A percentile compares a stretch with the other conserved stretches of the same genome.
Conservation (phyloP, 2,888 invertebrate genomes). For the Oscheius myriophilus region DNA sequence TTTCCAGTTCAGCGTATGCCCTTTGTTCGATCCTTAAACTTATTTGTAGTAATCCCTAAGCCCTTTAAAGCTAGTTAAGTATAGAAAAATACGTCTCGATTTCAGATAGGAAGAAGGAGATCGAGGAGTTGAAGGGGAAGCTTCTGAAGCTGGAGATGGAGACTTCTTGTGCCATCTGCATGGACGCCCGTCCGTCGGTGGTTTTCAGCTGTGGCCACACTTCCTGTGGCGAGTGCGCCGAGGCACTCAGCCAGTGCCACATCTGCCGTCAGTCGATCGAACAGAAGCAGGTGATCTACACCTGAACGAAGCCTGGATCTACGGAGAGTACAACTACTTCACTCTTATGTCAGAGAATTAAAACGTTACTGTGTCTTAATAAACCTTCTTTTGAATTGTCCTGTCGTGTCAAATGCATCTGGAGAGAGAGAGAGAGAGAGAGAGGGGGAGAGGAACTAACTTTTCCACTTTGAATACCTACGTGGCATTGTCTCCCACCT, state of each 20-base stretch:
- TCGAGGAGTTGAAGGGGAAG: slow-evolving; percentile 37
- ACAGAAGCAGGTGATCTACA: slow-evolving; percentile 45
- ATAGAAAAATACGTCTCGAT: not conserved
- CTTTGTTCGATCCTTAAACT: too few species aligned
- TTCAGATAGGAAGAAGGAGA: slow-evolving; percentile 45
- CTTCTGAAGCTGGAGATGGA: slow-evolving; percentile 50
- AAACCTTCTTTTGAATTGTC: slow-evolving; percentile 22
- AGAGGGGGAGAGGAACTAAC: too few species aligned
- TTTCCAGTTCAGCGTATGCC: too few species aligned
- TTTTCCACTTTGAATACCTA: too few species aligned
- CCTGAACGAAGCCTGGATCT: not conserved
- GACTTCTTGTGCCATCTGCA: slow-evolving; percentile 47
- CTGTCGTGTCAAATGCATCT: too few species aligned
- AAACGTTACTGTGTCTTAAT: slow-evolving; percentile 18
- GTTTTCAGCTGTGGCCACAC: slow-evolving; percentile 44
- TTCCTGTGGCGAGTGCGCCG: slow-evolving; percentile 42
- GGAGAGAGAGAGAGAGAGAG: too few species aligned
- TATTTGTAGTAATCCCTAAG: too few species aligned
- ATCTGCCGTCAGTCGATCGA: slow-evolving; percentile 46
- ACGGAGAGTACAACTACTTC: not conserved
- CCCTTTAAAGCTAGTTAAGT: not conserved
- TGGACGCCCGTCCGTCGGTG: slow-evolving; percentile 44
- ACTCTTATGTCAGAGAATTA: not conserved
- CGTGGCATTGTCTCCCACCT: too few species aligned
- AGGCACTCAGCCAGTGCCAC: slow-evolving; percentile 42